Evolutionary conservation across 2,113 vertebrate genomes (phyloP).

Genomic region (Oryzias celebensis): DNA sequence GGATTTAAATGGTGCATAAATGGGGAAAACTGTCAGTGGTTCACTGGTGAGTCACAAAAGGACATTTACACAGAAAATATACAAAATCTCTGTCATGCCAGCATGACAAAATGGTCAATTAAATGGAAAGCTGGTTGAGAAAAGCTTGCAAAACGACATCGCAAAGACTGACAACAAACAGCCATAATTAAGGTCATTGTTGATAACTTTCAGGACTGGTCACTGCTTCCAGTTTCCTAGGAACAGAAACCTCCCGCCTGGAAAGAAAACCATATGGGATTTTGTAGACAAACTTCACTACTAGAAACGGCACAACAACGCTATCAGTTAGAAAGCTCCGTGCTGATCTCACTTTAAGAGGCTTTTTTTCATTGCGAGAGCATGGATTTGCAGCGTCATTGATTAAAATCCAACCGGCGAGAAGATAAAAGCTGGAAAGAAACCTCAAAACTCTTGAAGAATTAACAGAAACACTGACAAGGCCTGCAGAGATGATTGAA

Average conservation of each 20-base stretch:
- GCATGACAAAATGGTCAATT: neutral
- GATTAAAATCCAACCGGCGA: neutral
- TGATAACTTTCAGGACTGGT: slow-evolving; percentile 26
- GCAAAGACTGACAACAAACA: slow-evolving; percentile 14
- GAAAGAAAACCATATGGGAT: slow-evolving; percentile 15
- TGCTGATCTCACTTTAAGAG: neutral
- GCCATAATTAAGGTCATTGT: slow-evolving; percentile 2
- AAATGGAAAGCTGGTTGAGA: slow-evolving; percentile 1
- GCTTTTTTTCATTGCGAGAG: neutral
- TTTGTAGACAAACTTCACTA: neutral
- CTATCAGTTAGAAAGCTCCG: neutral
- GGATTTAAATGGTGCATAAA: slow-evolving; percentile 27
- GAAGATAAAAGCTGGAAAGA: neutral
- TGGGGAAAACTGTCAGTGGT: slow-evolving; percentile 19
- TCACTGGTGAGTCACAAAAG: slow-evolving; percentile 10
- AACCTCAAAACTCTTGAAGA: neutral
- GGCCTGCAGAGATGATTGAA: neutral
- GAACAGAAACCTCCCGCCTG: slow-evolving; percentile 24
- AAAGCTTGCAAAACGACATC: slow-evolving; percentile 7
- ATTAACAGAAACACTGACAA: slow-evolving; percentile 9
- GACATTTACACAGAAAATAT: slow-evolving; percentile 6
- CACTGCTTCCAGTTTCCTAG: slow-evolving; percentile 35
- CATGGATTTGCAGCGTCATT: neutral
- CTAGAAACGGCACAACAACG: neutral
- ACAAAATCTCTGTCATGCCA: slow-evolving; percentile 2